Evolutionary conservation across 2,113 vertebrate species (phyloP), one percentile per base, ranked within the genome.

Genomic region (Ceyx cyanopectus): DNA sequence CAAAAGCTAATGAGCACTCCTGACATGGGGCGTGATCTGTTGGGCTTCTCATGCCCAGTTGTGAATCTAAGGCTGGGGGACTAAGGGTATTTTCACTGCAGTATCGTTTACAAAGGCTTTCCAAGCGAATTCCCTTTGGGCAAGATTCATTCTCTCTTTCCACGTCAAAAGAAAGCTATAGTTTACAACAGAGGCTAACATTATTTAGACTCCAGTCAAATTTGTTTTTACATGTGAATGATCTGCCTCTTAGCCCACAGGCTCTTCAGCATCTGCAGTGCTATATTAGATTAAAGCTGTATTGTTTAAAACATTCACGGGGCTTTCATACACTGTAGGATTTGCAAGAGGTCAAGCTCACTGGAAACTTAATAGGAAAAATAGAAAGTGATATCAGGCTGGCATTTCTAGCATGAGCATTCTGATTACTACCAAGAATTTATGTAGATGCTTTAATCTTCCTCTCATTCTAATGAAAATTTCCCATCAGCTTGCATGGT

Each of bases 331-430:
- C 85, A 34, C 98, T 98, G 89, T 92, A 94, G 89, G 98, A 98
- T 65, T 97, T 99, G 72, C 97, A 94, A 86, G 98, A 99, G 94
- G 97, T 99, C 80, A 99, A 96, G 84, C 97, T 99, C 45, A 95
- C 98, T 66, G 98, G 98, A 90, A 99, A 98, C 95, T 91, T 80
- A 6, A 98, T 98, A 96, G 96, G 97, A 96, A 97, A 92, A 91
- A 98, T 98, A 88, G 98, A 98, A 98, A 53, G 98, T 97, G 81
- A 6, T 81, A 32, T 50, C 87, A 58, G 43, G 7, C n/a, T 63
- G 2, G 5, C 26, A 37, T 54, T 83, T 72, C 50, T 62, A 43
- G 43, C 58, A 40, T 17, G 27, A 77, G 19, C 14, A 18, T 78
- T 76, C 24, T 87, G 13, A 18, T 76, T 81, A 12, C 15, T 37